Evolutionary conservation across 2,888 invertebrate genomes (phyloP), one percentile per base, ranked within the genome.

Genomic region (Nomada lathburiana): DNA sequence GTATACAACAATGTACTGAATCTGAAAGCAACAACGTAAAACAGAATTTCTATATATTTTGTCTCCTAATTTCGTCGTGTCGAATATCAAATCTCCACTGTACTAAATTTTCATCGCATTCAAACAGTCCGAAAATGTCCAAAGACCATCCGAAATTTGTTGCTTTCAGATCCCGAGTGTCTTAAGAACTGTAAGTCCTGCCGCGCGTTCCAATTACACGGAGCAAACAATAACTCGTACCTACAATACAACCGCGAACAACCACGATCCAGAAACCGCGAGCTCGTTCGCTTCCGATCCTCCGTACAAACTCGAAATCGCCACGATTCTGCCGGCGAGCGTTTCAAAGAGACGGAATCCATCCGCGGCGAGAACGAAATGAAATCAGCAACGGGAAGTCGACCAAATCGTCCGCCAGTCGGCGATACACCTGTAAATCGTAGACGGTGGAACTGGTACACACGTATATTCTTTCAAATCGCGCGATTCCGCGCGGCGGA

Each of bases 361-460:
- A 10, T 70, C 36, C 60, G 60, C 0, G 20, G 29, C 13, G 57
- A 47, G n/a, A 47, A 18, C 29, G 16, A 47, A 47, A 36, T 5
- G 7, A 16, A 29, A 52, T 20, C 18, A 29, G 26, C 47, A 20
- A 26, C 26, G 26, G 26, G 26, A 26, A 13, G 50, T 36, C 71
- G 29, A 59, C 59, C 62, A 42, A 42, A 60, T 71, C 52, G 44
- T 11, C 67, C 55, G 67, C 52, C 53, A 16, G 42, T 55, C 16
- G 53, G 23, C 10, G 42, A 18, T 23, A 23, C 53, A 18, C 20
- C 29, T 29, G n/a, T 29, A 20, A 67, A 53, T 36, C 53, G 2
- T 53, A n/a, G 18, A 62, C 9, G n/a, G 3, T 10, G 50, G 29
- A 55, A 23, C 29, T 44, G 26, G 65, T 62, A 13, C 10, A 13